These are phyloP conservation scores for Mormyrops boulengeri DNA, from an alignment of 2,797 vertebrate genomes.

Conservation along the genomic window DNA sequence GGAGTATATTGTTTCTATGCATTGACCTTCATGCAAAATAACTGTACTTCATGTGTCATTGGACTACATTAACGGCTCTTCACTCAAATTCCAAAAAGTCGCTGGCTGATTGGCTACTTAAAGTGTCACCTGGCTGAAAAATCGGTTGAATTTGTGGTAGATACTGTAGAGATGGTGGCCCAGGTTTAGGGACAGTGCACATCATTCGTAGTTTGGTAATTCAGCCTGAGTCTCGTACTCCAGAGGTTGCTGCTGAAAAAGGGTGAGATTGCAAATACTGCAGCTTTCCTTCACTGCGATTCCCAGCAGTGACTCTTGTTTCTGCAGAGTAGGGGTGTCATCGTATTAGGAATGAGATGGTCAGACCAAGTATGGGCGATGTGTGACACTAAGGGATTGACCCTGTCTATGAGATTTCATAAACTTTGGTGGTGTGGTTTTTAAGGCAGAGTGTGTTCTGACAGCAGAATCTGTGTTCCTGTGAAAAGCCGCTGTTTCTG, in stretches of 20 bases:
- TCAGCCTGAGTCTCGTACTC: not conserved
- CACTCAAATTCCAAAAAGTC: not conserved
- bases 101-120: not conserved
- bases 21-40: conserved; percentile 24
- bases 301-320: not conserved
- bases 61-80: not conserved
- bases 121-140: not conserved
- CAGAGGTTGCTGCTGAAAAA: not conserved
- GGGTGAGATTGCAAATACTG: not conserved
- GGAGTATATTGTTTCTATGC: conserved; percentile 17
- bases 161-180: not conserved
- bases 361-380: not conserved
- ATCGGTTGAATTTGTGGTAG: not conserved
- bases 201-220: not conserved
- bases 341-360: not conserved
- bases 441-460: not conserved
- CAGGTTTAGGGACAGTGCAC: not conserved
- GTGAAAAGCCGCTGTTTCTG: not conserved
- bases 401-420: not conserved
- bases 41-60: not conserved
- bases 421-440: not conserved
- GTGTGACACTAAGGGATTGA: not conserved
- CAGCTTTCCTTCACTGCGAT: not conserved
- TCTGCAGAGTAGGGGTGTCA: not conserved
- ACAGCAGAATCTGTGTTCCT: not conserved